Evolutionary conservation across 2,113 vertebrate genomes (phyloP).

Genomic region (Montifringilla adamsi): DNA sequence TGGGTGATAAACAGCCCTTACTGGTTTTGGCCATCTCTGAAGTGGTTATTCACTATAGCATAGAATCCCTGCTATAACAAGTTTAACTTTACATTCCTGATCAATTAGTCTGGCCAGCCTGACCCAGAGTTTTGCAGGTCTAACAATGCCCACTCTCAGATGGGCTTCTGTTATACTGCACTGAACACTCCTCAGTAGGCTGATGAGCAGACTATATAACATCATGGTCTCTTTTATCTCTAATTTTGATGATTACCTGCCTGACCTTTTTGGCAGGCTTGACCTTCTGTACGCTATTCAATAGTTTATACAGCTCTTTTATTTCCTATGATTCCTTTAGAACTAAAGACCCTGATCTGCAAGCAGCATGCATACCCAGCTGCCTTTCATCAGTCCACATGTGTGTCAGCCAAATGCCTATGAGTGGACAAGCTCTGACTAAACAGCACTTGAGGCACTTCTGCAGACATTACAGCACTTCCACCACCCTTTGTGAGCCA

Average conservation of each 20-base stretch:
- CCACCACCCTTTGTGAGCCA: background rate
- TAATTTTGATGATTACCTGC: conserved; percentile 15
- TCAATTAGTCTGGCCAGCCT: background rate
- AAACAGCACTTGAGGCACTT: background rate
- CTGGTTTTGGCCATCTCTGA: background rate
- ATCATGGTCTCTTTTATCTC: background rate
- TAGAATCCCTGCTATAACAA: background rate
- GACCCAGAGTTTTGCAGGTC: background rate
- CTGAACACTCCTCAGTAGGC: background rate
- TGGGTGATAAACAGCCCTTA: background rate
- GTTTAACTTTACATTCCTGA: background rate
- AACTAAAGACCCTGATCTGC: background rate
- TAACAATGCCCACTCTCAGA: background rate
- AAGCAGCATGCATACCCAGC: background rate
- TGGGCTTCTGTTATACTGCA: background rate
- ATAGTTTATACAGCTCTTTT: background rate
- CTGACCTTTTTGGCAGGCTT: background rate
- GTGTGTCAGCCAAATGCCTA: background rate
- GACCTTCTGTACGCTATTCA: background rate
- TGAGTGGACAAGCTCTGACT: background rate
- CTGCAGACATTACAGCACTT: background rate
- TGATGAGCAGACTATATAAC: background rate
- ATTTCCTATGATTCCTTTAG: background rate
- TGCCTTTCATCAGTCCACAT: background rate
- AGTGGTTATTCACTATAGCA: background rate